Percentiles rank a stretch among this genome's conserved stretches.
phyloP scores from a whole-genome alignment of 2,113 vertebrate species.

The Gobiocypris rarus region DNA sequence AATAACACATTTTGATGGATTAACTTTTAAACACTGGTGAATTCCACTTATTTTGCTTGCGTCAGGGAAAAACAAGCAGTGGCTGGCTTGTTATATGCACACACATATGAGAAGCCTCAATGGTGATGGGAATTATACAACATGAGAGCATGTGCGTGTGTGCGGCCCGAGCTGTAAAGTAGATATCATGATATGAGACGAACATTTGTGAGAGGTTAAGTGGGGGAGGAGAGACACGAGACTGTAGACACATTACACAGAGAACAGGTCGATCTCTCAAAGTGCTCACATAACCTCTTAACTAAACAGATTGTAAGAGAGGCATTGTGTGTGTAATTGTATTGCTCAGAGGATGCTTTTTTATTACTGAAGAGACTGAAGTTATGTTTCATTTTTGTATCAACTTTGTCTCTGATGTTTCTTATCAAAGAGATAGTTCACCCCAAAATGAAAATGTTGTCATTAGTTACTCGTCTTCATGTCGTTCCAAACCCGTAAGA shows the following conservation, averaged over 20 bases:
- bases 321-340: neutral
- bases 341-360: slow-evolving; percentile 7
- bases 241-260: slow-evolving; percentile 30
- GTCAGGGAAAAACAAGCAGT: slow-evolving; percentile 35
- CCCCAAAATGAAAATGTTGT: no score
- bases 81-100: neutral
- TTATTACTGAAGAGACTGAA: neutral
- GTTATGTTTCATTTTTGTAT: neutral
- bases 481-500: no score
- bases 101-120: neutral
- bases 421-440: no score
- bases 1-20: slow-evolving; percentile 38
- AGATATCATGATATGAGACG: slow-evolving; percentile 4
- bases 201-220: slow-evolving; percentile 7
- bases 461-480: no score
- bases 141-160: neutral
- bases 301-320: slow-evolving; percentile 14
- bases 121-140: slow-evolving; percentile 1
- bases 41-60: slow-evolving; percentile 15
- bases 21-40: slow-evolving; percentile 41
- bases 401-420: no score
- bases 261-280: slow-evolving; percentile 6
- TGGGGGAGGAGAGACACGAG: slow-evolving; percentile 4
- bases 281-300: slow-evolving; percentile 28
- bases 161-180: neutral